These are phyloP conservation scores for Heliopora coerulea DNA, from an alignment of 92 coral and sea anemone genomes.

Conservation along the genomic window DNA sequence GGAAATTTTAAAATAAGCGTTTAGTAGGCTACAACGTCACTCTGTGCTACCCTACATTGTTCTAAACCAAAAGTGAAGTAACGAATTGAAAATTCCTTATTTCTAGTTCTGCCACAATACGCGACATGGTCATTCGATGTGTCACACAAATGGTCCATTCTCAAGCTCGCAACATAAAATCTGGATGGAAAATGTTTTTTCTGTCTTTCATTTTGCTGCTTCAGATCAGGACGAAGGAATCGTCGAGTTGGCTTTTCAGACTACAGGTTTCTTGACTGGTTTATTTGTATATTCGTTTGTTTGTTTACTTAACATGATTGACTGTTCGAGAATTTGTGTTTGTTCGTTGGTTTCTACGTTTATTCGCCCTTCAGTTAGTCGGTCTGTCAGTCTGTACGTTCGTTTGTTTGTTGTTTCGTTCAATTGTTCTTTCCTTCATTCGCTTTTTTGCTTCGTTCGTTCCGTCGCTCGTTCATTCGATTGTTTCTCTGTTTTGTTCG, in stretches of 20 bases:
- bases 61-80: too few relatives aligned
- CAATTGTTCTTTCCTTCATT: too few relatives aligned
- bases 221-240: conserved; percentile 98
- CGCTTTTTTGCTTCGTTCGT: too few relatives aligned
- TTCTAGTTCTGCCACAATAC: conserved; percentile 91
- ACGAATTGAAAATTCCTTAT: too few relatives aligned
- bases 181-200: conserved; percentile 98
- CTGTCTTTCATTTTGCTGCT: conserved; percentile 93
- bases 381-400: too few relatives aligned
- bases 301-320: background rate
- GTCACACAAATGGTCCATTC: conserved; percentile 99
- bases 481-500: too few relatives aligned
- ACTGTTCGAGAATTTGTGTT: too few relatives aligned
- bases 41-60: too few relatives aligned
- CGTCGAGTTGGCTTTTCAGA: conserved; percentile 95
- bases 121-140: conserved; percentile 99
- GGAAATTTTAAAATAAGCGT: too few relatives aligned
- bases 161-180: conserved; percentile 95
- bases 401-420: too few relatives aligned
- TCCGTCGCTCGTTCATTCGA: too few relatives aligned
- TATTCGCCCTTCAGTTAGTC: background rate
- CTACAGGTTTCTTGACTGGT: conserved; percentile 68
- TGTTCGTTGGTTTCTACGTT: background rate
- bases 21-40: too few relatives aligned
- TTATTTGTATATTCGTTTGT: background rate